phyloP scores from a whole-genome alignment of 1,140 invertebrate species.

The Bombus pascuorum region DNA sequence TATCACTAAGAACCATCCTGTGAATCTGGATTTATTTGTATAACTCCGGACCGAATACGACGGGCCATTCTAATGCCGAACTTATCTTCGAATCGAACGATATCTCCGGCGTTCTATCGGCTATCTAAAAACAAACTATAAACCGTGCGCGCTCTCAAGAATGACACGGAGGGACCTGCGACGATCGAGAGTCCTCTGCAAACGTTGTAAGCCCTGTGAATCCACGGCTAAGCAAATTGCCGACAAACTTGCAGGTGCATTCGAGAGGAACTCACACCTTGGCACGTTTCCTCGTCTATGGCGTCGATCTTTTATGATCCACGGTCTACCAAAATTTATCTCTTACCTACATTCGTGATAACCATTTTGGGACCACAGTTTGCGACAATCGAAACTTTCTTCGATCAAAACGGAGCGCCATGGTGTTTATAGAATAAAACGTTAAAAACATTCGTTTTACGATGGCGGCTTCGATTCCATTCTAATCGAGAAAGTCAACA shows the following conservation, averaged over 20 bases:
- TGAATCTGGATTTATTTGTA: slow-evolving; percentile 67
- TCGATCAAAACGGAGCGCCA: neutral
- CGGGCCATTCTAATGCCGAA: slow-evolving; percentile 46
- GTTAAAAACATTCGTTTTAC: slow-evolving; percentile 43
- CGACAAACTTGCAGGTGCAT: slow-evolving; percentile 63
- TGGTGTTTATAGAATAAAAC: too few relatives aligned
- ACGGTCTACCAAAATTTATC: neutral
- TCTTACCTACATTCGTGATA: too few relatives aligned
- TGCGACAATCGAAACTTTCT: neutral
- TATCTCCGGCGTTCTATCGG: slow-evolving; percentile 55
- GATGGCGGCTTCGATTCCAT: slow-evolving; percentile 50
- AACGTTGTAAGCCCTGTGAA: slow-evolving; percentile 58
- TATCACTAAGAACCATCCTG: slow-evolving; percentile 3
- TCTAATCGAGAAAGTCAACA: slow-evolving; percentile 58
- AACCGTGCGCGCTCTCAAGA: slow-evolving; percentile 20
- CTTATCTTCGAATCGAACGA: slow-evolving; percentile 70
- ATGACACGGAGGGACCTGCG: slow-evolving; percentile 45
- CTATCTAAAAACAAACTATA: slow-evolving; percentile 66
- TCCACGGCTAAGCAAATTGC: slow-evolving; percentile 58
- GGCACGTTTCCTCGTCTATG: neutral
- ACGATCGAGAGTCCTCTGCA: slow-evolving; percentile 61
- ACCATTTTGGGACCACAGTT: neutral
- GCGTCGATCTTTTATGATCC: slow-evolving; percentile 23
- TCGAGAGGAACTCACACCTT: neutral
- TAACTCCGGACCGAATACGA: slow-evolving; percentile 60